Base-by-base conservation (phyloP, 1,140 invertebrate species). In the Procambarus virginalis region DNA sequence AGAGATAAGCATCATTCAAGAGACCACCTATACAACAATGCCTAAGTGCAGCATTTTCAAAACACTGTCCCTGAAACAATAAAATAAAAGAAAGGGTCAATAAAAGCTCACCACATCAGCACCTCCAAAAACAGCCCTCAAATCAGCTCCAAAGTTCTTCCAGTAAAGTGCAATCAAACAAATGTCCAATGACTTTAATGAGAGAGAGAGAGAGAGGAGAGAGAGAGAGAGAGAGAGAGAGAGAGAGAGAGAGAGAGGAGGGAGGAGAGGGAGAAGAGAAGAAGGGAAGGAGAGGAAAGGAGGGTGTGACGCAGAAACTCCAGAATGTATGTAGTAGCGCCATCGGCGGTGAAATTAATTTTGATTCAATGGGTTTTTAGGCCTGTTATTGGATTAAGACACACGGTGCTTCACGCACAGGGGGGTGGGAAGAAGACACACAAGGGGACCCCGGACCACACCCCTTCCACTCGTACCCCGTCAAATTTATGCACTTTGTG, bases 271-370 rank as follows among this genome's bases (percentile, higher is more conserved):
- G 51, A 55, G 4, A 55, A 45, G 17, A 73, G 70, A 75, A 6
- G 8, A 0, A 45, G n/a, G 20, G 1, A n/a, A 0, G 8, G 45
- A 45, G 8, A 9, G 51, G 1, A 1, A 55, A 5, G 6, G 4
- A 55, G 8, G 1, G 51, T 1, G 8, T 55, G 8, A 55, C 12
- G 4, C 51, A 55, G 2, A 12, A 55, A 55, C 51, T 55, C 51
- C 51, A n/a, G 22, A 10, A 73, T 73, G 22, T 73, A 73, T 82
- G 80, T 68, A 17, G n/a, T 46, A 60, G n/a, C 80, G 68, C 34
- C 34, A 82, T 68, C 58, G 58, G 80, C 80, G 80, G 80, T 82
- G 80, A 82, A 82, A 82, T 82, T 82, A 82, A 82, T 82, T 82
- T 82, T 82, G 80, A 82, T 82, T 82, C 80, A 82, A 68, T 82